phyloP scores from a whole-genome alignment of 1,140 invertebrate genomes.

The Drosophila triauraria region DNA sequence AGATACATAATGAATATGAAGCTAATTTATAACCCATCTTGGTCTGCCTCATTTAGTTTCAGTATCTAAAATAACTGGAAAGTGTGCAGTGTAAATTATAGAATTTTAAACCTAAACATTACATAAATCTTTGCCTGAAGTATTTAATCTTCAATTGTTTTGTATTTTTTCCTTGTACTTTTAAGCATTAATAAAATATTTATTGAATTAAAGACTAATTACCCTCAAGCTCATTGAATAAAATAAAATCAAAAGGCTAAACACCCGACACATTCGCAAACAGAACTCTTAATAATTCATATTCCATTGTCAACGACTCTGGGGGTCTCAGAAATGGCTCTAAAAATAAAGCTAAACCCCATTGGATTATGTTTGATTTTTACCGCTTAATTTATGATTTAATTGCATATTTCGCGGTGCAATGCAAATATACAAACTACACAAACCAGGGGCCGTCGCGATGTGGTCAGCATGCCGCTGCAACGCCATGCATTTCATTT shows the following conservation, averaged over 20 bases:
- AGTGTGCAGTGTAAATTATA: not conserved
- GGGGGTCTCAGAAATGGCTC: not conserved
- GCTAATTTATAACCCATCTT: not conserved
- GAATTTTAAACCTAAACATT: not conserved
- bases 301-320: not conserved
- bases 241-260: not conserved
- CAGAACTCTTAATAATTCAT: no score
- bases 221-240: no score
- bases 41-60: no score
- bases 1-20: not conserved
- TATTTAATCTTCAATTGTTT: not conserved
- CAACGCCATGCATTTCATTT: constrained; percentile 74
- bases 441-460: not conserved
- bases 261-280: no score
- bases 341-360: no score
- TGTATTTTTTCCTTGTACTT: not conserved
- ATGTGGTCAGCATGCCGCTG: constrained; percentile 11
- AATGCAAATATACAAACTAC: constrained; percentile 42
- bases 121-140: no score
- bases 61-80: not conserved
- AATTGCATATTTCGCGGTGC: constrained; percentile 71
- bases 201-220: no score
- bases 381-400: constrained; percentile 78
- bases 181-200: no score
- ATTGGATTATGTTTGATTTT: constrained; percentile 65